Evolutionary conservation across 2,113 vertebrate species (phyloP), one percentile per base, ranked within the genome.

Genomic region (Festucalex cinctus): DNA sequence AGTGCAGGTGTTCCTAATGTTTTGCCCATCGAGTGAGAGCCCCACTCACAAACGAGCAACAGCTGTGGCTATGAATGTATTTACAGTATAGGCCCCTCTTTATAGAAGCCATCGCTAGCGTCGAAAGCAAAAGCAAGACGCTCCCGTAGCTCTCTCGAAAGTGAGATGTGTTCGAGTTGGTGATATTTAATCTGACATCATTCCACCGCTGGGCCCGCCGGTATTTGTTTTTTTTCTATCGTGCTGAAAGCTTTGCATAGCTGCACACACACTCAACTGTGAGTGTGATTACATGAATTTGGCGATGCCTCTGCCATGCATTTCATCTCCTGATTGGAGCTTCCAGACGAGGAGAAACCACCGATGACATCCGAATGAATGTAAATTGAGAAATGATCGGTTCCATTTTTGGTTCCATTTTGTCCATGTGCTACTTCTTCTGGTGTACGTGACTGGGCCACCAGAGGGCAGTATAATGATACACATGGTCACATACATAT

Each of bases 161-260:
- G 61, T 43, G 57, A 85, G 66, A 74, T 85, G 80, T 82, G 81
- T 76, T 70, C 74, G 63, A 66, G 69, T 84, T 70, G 32, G 81
- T 87, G 90, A 90, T 84, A 89, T 90, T 85, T 73, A 85, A 88
- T 78, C 75, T 22, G 49, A 48, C 3, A 22, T 57, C 76, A 79
- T 69, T 46, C 75, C 84, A 73, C 48, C 83, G 73, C 51, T 53
- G 46, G 65, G 74, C 84, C 66, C 36, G 16, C 69, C 81, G 83
- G 59, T 69, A 80, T 85, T 83, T 82, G 22, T 75, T 81, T 79
- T 81, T 79, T 80, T 70, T 79, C 73, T 77, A 75, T 75, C 57
- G 49, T 65, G 66, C 44, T 53, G 72, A 46, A 48, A 26, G 62
- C 66, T 83, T 68, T 72, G 74, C 77, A 82, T 79, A 81, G 77